A percentile compares a stretch with the other conserved stretches of the same genome.
Evolutionary conservation across 2,888 invertebrate genomes (phyloP).

Genomic region (Amphimallon solstitiale): DNA sequence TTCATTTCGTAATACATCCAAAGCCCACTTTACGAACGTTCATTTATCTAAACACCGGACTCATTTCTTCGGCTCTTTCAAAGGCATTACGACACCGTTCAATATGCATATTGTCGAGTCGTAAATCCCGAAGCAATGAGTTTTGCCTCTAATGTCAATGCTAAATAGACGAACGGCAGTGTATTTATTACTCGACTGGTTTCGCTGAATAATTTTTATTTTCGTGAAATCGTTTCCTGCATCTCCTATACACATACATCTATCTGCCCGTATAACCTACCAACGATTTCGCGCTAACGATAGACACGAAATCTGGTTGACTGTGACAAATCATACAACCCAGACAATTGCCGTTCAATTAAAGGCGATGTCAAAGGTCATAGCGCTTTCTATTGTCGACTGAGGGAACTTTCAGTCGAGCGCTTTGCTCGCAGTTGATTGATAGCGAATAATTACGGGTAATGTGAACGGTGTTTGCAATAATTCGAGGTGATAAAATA

Average conservation of each 20-base stretch:
- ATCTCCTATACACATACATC: too few species aligned
- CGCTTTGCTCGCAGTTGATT: not conserved
- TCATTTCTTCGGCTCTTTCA: too few species aligned
- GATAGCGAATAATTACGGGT: not conserved
- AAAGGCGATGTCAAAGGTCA: conserved; percentile 11
- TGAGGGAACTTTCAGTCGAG: not conserved
- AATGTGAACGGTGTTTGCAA: too few species aligned
- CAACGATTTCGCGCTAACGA: too few species aligned
- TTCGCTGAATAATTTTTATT: not conserved
- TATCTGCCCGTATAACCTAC: too few species aligned
- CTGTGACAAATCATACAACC: not conserved
- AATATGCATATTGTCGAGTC: too few species aligned
- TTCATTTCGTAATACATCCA: conserved; percentile 1
- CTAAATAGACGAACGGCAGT: not conserved
- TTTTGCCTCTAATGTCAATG: too few species aligned
- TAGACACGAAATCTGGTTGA: not conserved
- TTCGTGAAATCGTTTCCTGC: too few species aligned
- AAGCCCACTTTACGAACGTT: not conserved
- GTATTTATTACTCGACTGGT: not conserved
- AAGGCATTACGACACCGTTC: too few species aligned
- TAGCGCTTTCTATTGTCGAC: not conserved
- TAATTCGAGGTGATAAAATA: too few species aligned
- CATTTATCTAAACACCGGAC: not conserved
- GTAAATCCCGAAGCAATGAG: too few species aligned
- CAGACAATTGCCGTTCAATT: conserved; percentile 8